Evolutionary conservation across 2,797 vertebrate species (phyloP).

Genomic region (Limosa lapponica): DNA sequence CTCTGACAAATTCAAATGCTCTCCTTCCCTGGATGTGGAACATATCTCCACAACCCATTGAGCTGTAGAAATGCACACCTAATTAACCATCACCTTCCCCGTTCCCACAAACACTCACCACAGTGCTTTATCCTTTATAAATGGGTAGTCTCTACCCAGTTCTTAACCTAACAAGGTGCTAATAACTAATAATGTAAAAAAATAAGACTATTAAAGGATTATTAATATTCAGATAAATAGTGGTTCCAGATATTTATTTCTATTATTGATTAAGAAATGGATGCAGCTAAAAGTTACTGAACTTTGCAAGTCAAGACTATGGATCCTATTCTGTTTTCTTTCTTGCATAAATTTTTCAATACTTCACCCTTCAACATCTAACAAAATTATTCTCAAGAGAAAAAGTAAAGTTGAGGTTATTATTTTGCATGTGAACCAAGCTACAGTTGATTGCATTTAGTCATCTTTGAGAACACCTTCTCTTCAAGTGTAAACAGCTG

Average conservation of each 20-base stretch:
- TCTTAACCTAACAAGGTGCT: not conserved
- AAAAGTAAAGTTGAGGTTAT: not conserved
- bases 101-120: not conserved
- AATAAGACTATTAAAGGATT: rapidly evolving
- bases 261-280: not conserved
- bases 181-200: not conserved
- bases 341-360: not conserved
- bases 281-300: not conserved
- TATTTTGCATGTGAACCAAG: not conserved
- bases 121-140: not conserved
- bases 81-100: not conserved
- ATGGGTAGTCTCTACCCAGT: rapidly evolving
- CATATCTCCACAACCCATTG: not conserved
- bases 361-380: not conserved
- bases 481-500: not conserved
- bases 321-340: rapidly evolving
- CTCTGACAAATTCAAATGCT: not conserved
- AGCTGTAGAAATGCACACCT: not conserved
- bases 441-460: not conserved
- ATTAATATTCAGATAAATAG: not conserved
- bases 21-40: not conserved
- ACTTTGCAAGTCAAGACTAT: not conserved
- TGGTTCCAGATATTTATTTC: not conserved
- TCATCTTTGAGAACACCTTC: not conserved
- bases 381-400: not conserved